Evolutionary conservation across 2,888 invertebrate species (phyloP), one percentile per base, ranked within the genome.

Genomic region (Diarsia brunnea): DNA sequence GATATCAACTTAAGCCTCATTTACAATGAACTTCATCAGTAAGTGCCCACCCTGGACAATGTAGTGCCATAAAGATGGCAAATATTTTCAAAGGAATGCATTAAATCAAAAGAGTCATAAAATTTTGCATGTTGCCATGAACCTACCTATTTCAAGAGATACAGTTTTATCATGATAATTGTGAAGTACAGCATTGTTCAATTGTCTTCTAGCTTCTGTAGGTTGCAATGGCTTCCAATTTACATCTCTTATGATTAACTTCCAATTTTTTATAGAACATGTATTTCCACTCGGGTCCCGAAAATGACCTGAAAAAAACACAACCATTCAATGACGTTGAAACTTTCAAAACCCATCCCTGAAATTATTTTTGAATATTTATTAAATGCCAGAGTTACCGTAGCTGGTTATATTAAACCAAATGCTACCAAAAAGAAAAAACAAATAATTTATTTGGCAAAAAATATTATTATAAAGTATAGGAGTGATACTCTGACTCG

Each of bases 201-300:
- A 96, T 95, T 98, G 97, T 94, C 98, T 98, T 88, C 98, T 97
- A 53, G 98, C 99, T 86, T 98, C 94, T 73, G 98, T 97, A 19
- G 98, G 98, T 91, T 98, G 98, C 21, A 98, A 98, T 16, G 98
- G 98, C 88, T 98, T 97, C 94, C 97, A 97, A 90, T 98, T 98
- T 66, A 99, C 97, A 96, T 99, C 98, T 90, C 98, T 97, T 89
- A 99, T 97, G 69, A 98, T 97, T 79, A 99, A 95, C 84, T 98
- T 98, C 85, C 98, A 97, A 88, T 98, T 98, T 88, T 98, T 98
- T 51, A 99, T 96, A 1, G 97, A 97, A 73, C 98, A 97, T 55
- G 97, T 96, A 73, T 97, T 97, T 68, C 98, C 99, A 86, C 98
- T 98, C 19, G 98, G 98, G 94, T 99, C 99, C 90, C 98, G 97